These are phyloP conservation scores for Salticus scenicus DNA, from an alignment of 2,888 invertebrate species.

Conservation along the genomic window DNA sequence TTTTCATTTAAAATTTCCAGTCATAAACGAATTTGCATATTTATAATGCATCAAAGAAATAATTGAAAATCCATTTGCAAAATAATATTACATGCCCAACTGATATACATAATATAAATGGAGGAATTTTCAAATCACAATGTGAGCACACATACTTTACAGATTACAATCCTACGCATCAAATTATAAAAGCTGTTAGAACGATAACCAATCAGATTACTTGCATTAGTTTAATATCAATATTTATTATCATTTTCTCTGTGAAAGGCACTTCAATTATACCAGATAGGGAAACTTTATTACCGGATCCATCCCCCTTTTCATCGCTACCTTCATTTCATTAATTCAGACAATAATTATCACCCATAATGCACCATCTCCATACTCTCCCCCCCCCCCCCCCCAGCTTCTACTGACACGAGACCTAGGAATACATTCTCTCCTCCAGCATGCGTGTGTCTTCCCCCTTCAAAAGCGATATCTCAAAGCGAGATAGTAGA, in stretches of 20 bases:
- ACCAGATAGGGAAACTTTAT: constrained; percentile 5
- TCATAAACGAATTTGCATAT: no score
- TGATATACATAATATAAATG: no score
- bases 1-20: no score
- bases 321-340: neutral
- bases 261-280: neutral
- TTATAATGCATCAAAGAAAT: no score
- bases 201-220: neutral
- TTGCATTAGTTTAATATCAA: neutral
- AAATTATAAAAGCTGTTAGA: neutral
- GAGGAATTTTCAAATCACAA: no score
- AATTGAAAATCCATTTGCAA: no score
- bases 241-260: neutral
- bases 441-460: neutral
- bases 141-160: no score
- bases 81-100: no score
- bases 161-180: no score
- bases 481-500: constrained; percentile 53
- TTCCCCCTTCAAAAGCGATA: constrained; percentile 40
- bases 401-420: no score
- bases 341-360: constrained; percentile 16
- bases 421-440: constrained; percentile 21
- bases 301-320: neutral
- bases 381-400: neutral
- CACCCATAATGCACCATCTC: constrained; percentile 5